Evolutionary conservation across 2,113 vertebrate species (phyloP).

Genomic region (Pterocles orientalis): DNA sequence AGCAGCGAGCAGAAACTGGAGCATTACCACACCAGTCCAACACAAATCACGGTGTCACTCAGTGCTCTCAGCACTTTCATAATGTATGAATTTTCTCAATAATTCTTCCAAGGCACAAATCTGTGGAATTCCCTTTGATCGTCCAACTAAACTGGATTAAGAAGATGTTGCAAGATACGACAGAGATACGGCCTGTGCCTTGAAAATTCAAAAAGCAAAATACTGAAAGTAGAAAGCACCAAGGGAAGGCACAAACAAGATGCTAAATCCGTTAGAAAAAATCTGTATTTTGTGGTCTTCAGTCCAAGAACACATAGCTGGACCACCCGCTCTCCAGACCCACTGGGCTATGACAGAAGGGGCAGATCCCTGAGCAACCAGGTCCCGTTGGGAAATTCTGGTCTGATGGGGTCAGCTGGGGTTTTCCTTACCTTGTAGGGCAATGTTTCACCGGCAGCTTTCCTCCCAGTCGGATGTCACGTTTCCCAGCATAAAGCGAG

Average conservation of each 20-base stretch:
- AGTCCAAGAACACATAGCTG: fast-evolving
- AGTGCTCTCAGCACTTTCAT: neutral
- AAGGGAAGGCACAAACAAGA: neutral
- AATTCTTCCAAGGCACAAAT: neutral
- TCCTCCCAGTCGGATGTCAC: fast-evolving
- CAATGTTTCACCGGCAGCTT: neutral
- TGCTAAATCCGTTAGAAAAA: neutral
- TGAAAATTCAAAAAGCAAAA: neutral
- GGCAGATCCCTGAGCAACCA: neutral
- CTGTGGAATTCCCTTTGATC: neutral
- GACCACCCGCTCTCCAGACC: neutral
- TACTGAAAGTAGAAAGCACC: neutral
- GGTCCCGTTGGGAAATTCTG: neutral
- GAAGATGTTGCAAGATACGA: neutral
- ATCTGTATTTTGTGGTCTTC: neutral
- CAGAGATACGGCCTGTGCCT: neutral
- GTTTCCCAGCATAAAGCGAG: fast-evolving
- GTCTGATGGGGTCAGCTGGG: neutral
- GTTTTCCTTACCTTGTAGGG: neutral
- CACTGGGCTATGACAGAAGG: neutral
- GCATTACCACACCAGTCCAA: neutral
- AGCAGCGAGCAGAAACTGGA: neutral
- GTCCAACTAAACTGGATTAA: neutral
- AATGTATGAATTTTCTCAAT: neutral
- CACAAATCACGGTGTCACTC: neutral